phyloP scores from a whole-genome alignment of 2,113 vertebrate genomes.

The Ptilonorhynchus violaceus region DNA sequence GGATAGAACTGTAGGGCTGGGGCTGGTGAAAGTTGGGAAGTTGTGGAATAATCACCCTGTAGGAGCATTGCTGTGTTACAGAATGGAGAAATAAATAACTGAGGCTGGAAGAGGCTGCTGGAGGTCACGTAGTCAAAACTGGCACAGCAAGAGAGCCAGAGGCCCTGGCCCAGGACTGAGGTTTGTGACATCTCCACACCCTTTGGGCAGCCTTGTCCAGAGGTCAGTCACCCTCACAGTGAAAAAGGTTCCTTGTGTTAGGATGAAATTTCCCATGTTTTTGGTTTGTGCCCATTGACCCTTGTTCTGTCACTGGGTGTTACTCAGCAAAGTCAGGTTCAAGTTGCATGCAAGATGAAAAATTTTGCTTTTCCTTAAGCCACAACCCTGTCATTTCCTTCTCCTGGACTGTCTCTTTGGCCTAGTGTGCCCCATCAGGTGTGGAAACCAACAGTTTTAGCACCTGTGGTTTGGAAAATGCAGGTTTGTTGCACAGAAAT shows the following conservation, averaged over 20 bases:
- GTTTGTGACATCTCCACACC: not conserved
- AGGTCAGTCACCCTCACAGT: too few species aligned
- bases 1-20: accelerated
- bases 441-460: not conserved
- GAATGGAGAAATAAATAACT: accelerated
- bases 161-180: not conserved
- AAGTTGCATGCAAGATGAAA: not conserved
- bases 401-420: not conserved
- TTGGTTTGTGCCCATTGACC: not conserved
- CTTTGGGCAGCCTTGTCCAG: not conserved
- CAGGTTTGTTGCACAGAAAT: not conserved
- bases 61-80: accelerated
- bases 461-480: not conserved
- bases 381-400: not conserved
- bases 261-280: not conserved
- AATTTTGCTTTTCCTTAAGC: not conserved
- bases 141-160: not conserved
- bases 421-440: not conserved
- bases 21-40: not conserved
- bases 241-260: accelerated
- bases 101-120: not conserved
- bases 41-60: accelerated
- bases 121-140: not conserved
- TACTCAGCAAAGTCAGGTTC: not conserved
- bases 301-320: not conserved